These are phyloP conservation scores for Paramuricea clavata DNA, from an alignment of 92 coral and sea anemone species.

Conservation along the genomic window DNA sequence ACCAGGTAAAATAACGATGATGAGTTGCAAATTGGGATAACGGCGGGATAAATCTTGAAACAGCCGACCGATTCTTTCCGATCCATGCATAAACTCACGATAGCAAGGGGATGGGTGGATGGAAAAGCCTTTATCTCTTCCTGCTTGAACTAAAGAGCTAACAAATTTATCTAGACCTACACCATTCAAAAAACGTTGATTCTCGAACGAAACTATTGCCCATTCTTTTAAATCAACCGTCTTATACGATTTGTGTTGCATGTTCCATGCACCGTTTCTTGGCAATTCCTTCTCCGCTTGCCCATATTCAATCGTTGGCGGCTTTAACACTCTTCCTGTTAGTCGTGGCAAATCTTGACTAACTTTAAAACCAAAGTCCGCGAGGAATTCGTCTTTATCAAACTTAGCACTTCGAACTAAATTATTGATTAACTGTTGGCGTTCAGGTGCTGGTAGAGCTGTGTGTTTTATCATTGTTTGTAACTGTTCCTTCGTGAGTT, in stretches of 20 bases:
- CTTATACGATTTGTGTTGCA: slow-evolving; percentile 62
- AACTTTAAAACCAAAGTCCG: slow-evolving; percentile 47
- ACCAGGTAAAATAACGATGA: slow-evolving; percentile 71
- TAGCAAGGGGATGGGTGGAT: slow-evolving; percentile 15
- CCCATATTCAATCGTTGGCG: slow-evolving; percentile 45
- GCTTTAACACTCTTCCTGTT: slow-evolving; percentile 47
- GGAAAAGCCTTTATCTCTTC: slow-evolving; percentile 3
- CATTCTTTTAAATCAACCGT: slow-evolving; percentile 8
- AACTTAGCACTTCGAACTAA: slow-evolving; percentile 29
- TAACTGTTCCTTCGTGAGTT: slow-evolving; percentile 47
- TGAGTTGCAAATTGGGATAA: slow-evolving; percentile 65
- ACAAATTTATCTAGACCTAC: not conserved
- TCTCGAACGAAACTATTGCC: slow-evolving; percentile 17
- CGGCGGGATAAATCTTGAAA: slow-evolving; percentile 35
- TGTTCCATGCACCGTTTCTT: slow-evolving; percentile 85
- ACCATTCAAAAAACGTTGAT: not conserved
- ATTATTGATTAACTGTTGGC: slow-evolving; percentile 20
- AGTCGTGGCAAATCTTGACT: slow-evolving; percentile 27
- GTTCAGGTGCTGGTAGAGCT: slow-evolving; percentile 39
- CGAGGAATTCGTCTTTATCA: not conserved
- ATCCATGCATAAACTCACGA: not conserved
- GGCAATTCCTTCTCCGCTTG: slow-evolving; percentile 50
- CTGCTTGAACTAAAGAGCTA: not conserved
- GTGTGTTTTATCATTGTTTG: slow-evolving; percentile 44
- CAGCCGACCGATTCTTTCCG: not conserved